Conservation (phyloP, 2,113 vertebrate genomes). For the Chaetodon trifascialis region DNA sequence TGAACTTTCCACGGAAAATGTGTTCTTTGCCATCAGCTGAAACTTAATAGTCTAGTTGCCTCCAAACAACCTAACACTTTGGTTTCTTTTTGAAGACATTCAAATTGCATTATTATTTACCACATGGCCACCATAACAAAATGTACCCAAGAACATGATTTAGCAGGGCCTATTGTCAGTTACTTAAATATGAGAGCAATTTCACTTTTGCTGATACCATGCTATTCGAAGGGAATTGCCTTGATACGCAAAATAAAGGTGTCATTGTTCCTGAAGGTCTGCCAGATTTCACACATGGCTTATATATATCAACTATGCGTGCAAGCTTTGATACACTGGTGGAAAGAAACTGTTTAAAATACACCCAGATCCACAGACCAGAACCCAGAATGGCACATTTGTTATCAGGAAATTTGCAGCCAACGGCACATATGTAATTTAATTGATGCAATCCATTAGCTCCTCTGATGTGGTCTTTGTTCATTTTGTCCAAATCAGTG, state of each 20-base stretch:
- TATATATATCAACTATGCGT: constrained; percentile 49
- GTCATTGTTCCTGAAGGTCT: constrained; percentile 26
- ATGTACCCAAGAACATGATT: constrained; percentile 13
- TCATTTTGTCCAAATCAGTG: constrained; percentile 60
- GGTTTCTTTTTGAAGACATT: constrained; percentile 40
- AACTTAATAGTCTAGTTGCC: constrained; percentile 56
- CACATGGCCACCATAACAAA: constrained; percentile 38
- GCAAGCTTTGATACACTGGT: constrained; percentile 37
- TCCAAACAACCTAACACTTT: constrained; percentile 52
- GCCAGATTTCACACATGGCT: constrained; percentile 59
- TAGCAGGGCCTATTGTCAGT: constrained; percentile 40
- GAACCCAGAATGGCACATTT: constrained; percentile 27
- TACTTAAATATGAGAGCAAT: constrained; percentile 37
- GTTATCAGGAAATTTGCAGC: constrained; percentile 48
- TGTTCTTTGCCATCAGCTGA: constrained; percentile 33
- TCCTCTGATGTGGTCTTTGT: constrained; percentile 67
- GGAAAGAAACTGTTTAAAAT: constrained; percentile 49
- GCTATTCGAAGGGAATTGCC: constrained; percentile 39
- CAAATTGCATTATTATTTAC: constrained; percentile 17
- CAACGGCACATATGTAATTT: constrained; percentile 51
- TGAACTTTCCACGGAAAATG: constrained; percentile 7
- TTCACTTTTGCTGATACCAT: constrained; percentile 43
- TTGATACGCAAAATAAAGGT: constrained; percentile 60
- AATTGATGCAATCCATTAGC: constrained; percentile 67
- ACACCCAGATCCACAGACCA: constrained; percentile 34